Percentiles rank a stretch among this genome's conserved stretches.
Conservation (phyloP, 2,113 vertebrate genomes). For the Laterallus jamaicensis region DNA sequence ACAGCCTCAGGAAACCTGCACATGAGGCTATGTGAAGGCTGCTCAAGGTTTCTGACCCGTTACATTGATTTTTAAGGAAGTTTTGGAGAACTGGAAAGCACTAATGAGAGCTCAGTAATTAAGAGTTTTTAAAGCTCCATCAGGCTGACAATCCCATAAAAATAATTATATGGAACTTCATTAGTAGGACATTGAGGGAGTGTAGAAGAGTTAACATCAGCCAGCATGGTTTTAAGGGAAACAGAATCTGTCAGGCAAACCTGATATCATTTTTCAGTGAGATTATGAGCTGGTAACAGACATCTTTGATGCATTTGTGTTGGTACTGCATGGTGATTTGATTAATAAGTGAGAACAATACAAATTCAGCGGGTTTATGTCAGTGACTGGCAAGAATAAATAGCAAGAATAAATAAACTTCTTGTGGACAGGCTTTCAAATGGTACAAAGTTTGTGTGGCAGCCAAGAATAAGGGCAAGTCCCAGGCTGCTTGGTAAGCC, state of each 20-base stretch:
- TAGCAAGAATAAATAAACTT: background rate
- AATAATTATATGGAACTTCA: background rate
- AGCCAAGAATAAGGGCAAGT: background rate
- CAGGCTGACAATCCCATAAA: background rate
- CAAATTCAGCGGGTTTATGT: background rate
- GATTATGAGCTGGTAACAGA: background rate
- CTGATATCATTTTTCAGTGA: background rate
- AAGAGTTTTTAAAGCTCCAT: background rate
- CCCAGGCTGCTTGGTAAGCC: background rate
- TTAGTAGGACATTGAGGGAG: background rate
- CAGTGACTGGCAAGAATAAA: background rate
- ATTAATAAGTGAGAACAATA: background rate
- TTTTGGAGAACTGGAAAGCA: background rate
- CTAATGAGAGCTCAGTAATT: background rate
- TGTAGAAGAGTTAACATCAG: background rate
- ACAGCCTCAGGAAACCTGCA: background rate
- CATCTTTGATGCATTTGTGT: background rate
- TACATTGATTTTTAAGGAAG: background rate
- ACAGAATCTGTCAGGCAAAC: background rate
- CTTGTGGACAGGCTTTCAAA: background rate
- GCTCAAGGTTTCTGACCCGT: background rate
- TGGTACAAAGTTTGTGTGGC: background rate
- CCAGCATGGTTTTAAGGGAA: background rate
- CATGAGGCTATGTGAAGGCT: fast-evolving
- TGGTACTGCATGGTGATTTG: background rate